Base-by-base conservation (phyloP, 2,888 invertebrate species). In the Pocota personata region DNA sequence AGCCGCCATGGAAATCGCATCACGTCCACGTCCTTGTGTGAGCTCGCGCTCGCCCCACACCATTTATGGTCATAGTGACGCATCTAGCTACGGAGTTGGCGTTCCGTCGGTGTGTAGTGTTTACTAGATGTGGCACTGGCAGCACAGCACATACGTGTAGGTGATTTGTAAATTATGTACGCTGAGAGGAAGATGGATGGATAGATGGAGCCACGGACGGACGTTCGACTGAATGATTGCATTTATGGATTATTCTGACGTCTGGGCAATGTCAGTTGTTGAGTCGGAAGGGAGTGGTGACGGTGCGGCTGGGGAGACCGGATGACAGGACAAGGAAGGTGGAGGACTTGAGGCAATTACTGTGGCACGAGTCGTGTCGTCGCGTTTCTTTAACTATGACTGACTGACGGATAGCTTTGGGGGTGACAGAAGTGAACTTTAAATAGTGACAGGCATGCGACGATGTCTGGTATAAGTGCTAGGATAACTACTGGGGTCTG, bases 21-120 rank as follows among this genome's bases (percentile, higher is more conserved):
- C 86, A 86, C 82, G 82, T 86, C 82, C 82, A 82, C 86, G 86
- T 86, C 86, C 86, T 86, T 86, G 82, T 77, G 86, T 32, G 76
- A 86, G 76, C 76, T 82, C 86, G 72, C 86, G 72, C n/a, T n/a
- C 76, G 71, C 72, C 86, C 67, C 82, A 82, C 71, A 82, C 86
- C 86, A 84, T 84, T 80, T 84, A 84, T 84, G 84, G 84, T 75
- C 84, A 84, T 50, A 75, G 79, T 79, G 84, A 84, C 79, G 84
- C 79, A 84, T 84, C 79, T 64, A 79, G 79, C 73, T 60, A 35
- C 37, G 73, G n/a, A 58, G 37, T 24, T 64, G 73, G 79, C 62
- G 83, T 64, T 24, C 62, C 24, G 30, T 60, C 43, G 37, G 50
- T 32, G 32, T 12, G 40, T 14, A 1, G n/a, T 16, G 21, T 64